Conservation (phyloP, 1,140 invertebrate species). For the Muscidifurax raptorellus region DNA sequence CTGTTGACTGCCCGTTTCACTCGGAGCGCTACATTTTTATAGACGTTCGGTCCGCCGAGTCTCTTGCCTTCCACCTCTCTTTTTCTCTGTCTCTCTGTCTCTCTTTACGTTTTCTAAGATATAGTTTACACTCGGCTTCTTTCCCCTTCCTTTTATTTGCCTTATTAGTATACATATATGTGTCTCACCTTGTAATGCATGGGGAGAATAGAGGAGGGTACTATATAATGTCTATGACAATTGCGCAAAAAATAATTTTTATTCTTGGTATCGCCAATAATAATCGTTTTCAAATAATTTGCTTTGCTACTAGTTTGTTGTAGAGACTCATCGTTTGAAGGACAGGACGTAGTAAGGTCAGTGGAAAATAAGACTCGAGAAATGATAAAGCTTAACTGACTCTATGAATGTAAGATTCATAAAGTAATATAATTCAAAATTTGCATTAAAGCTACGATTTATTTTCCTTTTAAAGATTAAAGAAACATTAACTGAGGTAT, state of each 20-base stretch:
- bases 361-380: not conserved
- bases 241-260: not conserved
- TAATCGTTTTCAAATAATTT: constrained; percentile 1
- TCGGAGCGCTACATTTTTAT: constrained; percentile 52
- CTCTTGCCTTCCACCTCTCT: not conserved
- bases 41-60: constrained; percentile 21
- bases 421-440: too few species aligned
- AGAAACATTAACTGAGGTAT: too few species aligned
- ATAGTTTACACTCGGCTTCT: not conserved
- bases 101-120: constrained; percentile 33
- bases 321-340: not conserved
- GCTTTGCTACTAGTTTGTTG: not conserved
- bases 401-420: too few species aligned
- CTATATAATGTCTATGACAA: not conserved
- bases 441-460: too few species aligned
- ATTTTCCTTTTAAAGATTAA: too few species aligned
- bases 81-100: constrained; percentile 3
- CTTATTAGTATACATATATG: constrained; percentile 11
- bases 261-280: not conserved
- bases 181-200: not conserved
- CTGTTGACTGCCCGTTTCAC: constrained; percentile 35
- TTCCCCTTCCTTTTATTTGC: constrained; percentile 5
- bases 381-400: too few species aligned
- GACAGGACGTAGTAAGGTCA: not conserved
- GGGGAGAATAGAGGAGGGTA: not conserved